A percentile compares a stretch with the other conserved stretches of the same genome.
phyloP scores from a whole-genome alignment of 2,888 invertebrate genomes.

The Odontomyia ornata region DNA sequence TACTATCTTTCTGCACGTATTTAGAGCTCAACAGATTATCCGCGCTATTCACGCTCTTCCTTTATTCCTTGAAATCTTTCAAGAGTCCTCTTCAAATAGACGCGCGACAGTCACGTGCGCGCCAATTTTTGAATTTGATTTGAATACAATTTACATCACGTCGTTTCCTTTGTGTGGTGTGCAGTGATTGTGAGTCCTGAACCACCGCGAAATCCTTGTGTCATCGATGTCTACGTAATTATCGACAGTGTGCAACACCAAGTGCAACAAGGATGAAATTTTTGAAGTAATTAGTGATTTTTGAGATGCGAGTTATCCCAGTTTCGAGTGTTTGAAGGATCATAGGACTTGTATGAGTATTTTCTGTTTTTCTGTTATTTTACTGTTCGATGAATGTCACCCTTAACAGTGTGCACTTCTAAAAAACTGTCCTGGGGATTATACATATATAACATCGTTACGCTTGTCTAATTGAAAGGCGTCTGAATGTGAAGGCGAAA shows the following conservation, averaged over 20 bases:
- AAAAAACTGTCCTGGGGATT: not conserved
- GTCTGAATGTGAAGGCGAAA: not conserved
- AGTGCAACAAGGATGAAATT: not conserved
- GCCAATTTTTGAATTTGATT: slow-evolving; percentile 38
- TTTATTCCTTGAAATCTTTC: not conserved
- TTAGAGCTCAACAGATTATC: slow-evolving; percentile 7
- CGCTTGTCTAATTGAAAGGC: not conserved
- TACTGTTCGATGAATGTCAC: not conserved
- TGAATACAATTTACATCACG: slow-evolving; percentile 29
- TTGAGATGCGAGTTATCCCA: slow-evolving; percentile 9
- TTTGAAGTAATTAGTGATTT: slow-evolving; percentile 28
- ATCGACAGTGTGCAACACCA: not conserved
- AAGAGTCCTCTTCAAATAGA: not conserved
- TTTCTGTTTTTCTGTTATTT: not conserved
- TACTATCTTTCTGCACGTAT: not conserved
- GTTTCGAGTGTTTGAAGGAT: no score
- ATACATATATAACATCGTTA: not conserved
- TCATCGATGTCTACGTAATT: not conserved
- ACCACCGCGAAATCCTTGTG: slow-evolving; percentile 7
- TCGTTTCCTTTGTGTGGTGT: slow-evolving; percentile 18
- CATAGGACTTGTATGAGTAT: no score
- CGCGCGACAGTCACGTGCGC: slow-evolving; percentile 41
- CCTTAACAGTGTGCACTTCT: not conserved
- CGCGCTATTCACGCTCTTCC: not conserved
- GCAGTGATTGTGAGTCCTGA: slow-evolving; percentile 16